A percentile compares a stretch with the other conserved stretches of the same genome.
Conservation (phyloP, 2,797 vertebrate species). For the Hydrolagus colliei region DNA sequence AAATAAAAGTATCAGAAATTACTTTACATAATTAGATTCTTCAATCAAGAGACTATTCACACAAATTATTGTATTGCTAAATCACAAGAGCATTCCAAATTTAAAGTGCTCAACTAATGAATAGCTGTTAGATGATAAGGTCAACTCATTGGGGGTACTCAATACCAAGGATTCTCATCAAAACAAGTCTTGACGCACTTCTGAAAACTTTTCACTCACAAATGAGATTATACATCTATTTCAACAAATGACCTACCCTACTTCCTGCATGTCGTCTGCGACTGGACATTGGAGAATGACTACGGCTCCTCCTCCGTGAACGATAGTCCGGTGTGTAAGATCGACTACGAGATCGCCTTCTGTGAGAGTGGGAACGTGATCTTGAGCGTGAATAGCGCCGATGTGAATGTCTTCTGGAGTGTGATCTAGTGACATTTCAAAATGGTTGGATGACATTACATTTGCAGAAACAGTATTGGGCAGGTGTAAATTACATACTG, state of each 20-base stretch:
- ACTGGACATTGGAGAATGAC: constrained; percentile 81
- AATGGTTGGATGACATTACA: background rate
- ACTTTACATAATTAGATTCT: background rate
- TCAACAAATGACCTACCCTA: constrained; percentile 62
- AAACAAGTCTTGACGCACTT: background rate
- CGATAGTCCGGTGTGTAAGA: constrained; percentile 78
- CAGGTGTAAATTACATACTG: background rate
- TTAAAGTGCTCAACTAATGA: background rate
- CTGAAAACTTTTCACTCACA: background rate
- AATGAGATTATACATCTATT: background rate
- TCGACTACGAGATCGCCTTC: constrained; percentile 75
- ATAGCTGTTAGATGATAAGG: background rate
- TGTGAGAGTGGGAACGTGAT: constrained; percentile 75
- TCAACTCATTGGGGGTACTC: background rate
- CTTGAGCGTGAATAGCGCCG: constrained; percentile 71
- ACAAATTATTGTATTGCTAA: background rate
- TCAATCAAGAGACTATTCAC: background rate
- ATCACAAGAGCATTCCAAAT: constrained; percentile 13
- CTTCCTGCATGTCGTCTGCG: constrained; percentile 73
- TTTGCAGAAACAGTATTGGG: background rate
- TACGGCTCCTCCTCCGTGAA: constrained; percentile 70
- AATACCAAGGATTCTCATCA: background rate
- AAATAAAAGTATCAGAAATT: background rate
- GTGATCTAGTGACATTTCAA: constrained; percentile 60
- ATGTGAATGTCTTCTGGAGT: constrained; percentile 73